Conservation (phyloP, 2,797 vertebrate genomes). For the Hemibagrus guttatus region DNA sequence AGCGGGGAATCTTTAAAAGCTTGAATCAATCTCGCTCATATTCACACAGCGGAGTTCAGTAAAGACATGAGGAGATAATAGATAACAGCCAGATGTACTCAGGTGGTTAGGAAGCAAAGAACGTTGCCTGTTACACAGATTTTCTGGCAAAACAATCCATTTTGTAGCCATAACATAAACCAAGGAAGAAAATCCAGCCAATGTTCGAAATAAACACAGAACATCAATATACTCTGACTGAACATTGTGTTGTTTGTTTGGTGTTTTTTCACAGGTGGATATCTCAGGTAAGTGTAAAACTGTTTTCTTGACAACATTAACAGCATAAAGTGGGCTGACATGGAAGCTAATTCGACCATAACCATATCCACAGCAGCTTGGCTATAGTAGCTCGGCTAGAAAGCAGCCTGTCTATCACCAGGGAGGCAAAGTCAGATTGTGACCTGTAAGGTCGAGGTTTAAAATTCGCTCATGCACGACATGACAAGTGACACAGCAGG, state of each 20-base stretch:
- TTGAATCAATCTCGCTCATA: constrained; percentile 21
- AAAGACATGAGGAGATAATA: constrained; percentile 5
- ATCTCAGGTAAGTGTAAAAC: not conserved
- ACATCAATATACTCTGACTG: not conserved
- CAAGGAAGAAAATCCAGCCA: not conserved
- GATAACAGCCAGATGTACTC: not conserved
- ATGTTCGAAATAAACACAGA: not conserved
- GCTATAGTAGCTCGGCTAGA: not conserved
- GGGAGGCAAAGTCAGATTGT: constrained; percentile 15
- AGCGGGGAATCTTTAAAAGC: constrained; percentile 12
- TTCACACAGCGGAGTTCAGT: not conserved
- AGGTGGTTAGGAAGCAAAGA: not conserved
- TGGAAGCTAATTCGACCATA: not conserved
- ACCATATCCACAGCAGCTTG: not conserved
- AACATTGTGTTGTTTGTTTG: not conserved
- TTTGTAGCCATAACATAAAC: not conserved
- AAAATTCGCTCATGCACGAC: constrained; percentile 28
- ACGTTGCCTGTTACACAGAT: not conserved
- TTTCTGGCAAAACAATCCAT: not conserved
- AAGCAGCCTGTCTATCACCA: not conserved
- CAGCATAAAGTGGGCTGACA: not conserved
- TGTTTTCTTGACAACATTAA: not conserved
- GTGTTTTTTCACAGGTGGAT: not conserved
- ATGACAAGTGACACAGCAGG: constrained; percentile 27
- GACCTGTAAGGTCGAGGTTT: constrained; percentile 12